A percentile compares a stretch with the other conserved stretches of the same genome.
Evolutionary conservation across 2,113 vertebrate species (phyloP).

Genomic region (Anser brachyrhynchus): DNA sequence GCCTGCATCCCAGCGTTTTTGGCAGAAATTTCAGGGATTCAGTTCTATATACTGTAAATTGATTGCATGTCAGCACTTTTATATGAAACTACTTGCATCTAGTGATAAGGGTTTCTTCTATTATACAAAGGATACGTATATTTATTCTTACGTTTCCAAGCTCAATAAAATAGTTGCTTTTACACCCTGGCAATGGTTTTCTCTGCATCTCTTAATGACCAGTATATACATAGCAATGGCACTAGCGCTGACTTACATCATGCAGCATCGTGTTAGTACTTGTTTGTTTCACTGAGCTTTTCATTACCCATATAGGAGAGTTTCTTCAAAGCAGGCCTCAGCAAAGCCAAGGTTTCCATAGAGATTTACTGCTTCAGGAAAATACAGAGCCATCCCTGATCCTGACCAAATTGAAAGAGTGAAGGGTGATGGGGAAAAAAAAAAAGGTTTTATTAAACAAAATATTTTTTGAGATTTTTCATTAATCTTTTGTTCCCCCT

Average conservation of each 20-base stretch:
- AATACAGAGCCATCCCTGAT: background rate
- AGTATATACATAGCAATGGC: background rate
- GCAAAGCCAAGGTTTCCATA: background rate
- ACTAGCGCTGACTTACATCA: background rate
- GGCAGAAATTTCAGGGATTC: background rate
- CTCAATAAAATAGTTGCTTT: background rate
- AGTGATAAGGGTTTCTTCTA: background rate
- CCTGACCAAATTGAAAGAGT: background rate
- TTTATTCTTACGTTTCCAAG: background rate
- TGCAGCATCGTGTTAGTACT: background rate
- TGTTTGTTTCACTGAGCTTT: background rate
- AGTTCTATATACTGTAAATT: background rate
- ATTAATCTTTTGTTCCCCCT: background rate
- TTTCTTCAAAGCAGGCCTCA: background rate
- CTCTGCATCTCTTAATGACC: background rate
- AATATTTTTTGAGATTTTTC: background rate
- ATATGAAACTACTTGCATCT: background rate
- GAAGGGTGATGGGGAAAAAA: background rate
- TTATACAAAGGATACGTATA: background rate
- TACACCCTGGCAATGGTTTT: background rate
- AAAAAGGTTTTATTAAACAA: background rate
- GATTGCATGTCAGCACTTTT: background rate
- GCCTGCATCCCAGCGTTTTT: background rate
- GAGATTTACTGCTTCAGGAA: background rate
- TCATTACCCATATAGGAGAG: background rate